Percentiles rank a stretch among this genome's conserved stretches.
Conservation (phyloP, 2,797 vertebrate species). For the Spea hammondii region DNA sequence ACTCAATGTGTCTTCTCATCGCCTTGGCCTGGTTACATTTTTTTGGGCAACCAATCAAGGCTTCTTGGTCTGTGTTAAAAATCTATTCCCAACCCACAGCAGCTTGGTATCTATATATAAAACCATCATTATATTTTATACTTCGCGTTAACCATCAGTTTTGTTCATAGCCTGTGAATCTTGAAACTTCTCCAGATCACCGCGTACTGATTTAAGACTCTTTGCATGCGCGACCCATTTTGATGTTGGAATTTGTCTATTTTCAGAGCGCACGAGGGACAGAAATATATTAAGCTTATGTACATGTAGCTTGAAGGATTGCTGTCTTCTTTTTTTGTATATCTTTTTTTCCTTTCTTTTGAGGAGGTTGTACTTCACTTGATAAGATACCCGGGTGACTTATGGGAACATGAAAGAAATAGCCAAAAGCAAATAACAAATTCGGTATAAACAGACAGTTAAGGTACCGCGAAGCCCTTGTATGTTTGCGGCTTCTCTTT, state of each 20-base stretch:
- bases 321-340: constrained; percentile 13
- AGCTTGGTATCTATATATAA: too few species aligned
- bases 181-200: not conserved
- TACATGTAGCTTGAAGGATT: constrained; percentile 38
- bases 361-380: constrained; percentile 39
- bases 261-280: constrained; percentile 33
- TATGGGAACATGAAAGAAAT: constrained; percentile 45
- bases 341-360: constrained; percentile 29
- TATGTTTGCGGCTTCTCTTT: constrained; percentile 20
- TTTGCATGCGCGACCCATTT: constrained; percentile 27
- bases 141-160: not conserved
- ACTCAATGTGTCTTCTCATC: too few species aligned
- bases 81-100: too few species aligned
- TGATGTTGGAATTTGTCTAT: constrained; percentile 33
- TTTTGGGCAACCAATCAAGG: too few species aligned
- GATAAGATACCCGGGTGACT: constrained; percentile 47
- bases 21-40: too few species aligned
- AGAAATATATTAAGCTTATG: constrained; percentile 46
- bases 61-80: too few species aligned
- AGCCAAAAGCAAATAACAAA: constrained; percentile 39
- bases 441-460: constrained; percentile 39
- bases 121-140: too few species aligned
- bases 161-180: not conserved
- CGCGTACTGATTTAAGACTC: constrained; percentile 13
- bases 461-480: constrained; percentile 33